These are phyloP conservation scores for Linyphia triangularis DNA, from an alignment of 2,888 invertebrate genomes.

Conservation along the genomic window DNA sequence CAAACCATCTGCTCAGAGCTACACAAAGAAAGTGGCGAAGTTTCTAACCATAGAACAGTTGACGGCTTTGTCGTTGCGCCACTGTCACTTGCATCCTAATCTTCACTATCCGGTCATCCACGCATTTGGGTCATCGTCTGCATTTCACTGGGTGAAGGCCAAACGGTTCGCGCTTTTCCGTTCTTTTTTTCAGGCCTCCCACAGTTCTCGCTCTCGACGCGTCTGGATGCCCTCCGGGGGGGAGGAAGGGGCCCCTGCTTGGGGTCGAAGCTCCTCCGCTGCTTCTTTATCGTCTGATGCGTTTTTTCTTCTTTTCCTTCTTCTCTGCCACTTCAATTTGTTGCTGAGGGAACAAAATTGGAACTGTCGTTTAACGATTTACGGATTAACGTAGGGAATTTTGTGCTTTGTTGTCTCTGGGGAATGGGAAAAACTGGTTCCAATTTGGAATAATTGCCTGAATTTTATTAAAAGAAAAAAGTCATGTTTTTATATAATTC, in stretches of 20 bases:
- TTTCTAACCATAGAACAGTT: conserved; percentile 7
- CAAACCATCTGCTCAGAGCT: neutral
- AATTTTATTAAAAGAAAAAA: too few relatives aligned
- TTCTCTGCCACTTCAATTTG: neutral
- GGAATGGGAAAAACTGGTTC: too few relatives aligned
- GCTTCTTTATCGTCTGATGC: conserved; percentile 7
- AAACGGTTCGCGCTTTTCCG: conserved; percentile 37
- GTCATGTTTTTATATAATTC: too few relatives aligned
- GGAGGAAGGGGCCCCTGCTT: conserved; percentile 46
- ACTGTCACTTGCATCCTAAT: conserved; percentile 45
- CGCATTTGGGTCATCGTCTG: conserved; percentile 74
- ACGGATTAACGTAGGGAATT: neutral
- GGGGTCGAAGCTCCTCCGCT: conserved; percentile 26
- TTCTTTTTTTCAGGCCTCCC: conserved; percentile 36
- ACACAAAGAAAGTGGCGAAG: neutral
- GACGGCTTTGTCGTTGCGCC: conserved; percentile 9
- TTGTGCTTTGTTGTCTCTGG: neutral
- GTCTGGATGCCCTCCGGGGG: conserved; percentile 57
- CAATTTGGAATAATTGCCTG: too few relatives aligned
- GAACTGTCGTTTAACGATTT: conserved; percentile 3
- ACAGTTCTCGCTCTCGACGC: conserved; percentile 17
- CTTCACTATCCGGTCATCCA: conserved; percentile 65
- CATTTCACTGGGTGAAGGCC: conserved; percentile 73
- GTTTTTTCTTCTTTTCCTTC: neutral
- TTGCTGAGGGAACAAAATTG: neutral